A percentile compares a stretch with the other conserved stretches of the same genome.
phyloP scores from a whole-genome alignment of 2,797 vertebrate species.

The Acropternis orthonyx region DNA sequence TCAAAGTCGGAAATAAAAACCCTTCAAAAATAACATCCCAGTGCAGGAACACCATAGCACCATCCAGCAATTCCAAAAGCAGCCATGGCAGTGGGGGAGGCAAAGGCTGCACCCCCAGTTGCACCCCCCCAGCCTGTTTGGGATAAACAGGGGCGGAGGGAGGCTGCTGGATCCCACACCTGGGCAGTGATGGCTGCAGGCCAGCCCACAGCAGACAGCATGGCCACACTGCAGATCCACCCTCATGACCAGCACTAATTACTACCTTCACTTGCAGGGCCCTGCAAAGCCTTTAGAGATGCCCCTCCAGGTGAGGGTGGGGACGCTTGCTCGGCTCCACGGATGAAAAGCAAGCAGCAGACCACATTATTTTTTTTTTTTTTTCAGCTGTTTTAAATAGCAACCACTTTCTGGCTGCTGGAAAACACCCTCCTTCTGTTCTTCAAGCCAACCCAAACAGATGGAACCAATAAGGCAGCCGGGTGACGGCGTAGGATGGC shows the following conservation, averaged over 20 bases:
- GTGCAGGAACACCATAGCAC: neutral
- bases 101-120: accelerated
- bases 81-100: accelerated
- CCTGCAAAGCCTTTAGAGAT: slow-evolving; percentile 15
- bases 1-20: neutral
- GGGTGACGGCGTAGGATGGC: neutral
- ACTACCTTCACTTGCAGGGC: neutral
- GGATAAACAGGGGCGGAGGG: neutral
- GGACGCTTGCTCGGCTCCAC: neutral
- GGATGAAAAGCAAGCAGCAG: slow-evolving; percentile 13
- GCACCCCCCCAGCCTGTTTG: neutral
- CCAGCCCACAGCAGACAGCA: slow-evolving; percentile 22
- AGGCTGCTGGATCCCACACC: neutral
- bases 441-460: slow-evolving; percentile 25
- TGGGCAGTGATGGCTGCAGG: neutral
- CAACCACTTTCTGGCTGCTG: neutral
- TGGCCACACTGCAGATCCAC: neutral
- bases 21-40: neutral
- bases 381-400: slow-evolving; percentile 8
- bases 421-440: slow-evolving; percentile 38
- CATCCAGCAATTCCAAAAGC: neutral
- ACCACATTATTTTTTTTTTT: neutral
- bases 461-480: neutral
- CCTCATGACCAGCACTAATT: slow-evolving; percentile 50
- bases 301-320: slow-evolving; percentile 41